Conservation (phyloP, 2,888 invertebrate species). For the Steinernema hermaphroditum region DNA sequence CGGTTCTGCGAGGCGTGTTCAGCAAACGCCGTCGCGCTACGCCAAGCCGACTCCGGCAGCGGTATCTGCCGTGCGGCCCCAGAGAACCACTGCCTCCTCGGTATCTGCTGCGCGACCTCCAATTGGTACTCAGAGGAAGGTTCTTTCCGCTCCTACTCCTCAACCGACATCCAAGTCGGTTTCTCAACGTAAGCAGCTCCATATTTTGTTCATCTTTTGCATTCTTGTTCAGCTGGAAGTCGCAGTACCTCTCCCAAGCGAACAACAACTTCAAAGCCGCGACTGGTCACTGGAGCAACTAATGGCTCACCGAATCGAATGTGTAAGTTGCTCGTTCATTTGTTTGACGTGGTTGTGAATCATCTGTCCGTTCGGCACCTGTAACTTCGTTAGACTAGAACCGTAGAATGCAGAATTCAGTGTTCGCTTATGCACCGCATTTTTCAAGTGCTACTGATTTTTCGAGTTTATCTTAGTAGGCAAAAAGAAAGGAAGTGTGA, state of each 20-base stretch:
- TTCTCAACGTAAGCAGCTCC: conserved; percentile 16
- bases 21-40: conserved; percentile 24
- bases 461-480: conserved; percentile 4
- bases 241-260: conserved; percentile 31
- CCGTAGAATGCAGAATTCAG: not conserved
- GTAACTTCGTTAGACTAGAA: not conserved
- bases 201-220: too few species aligned
- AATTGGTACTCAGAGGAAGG: not conserved
- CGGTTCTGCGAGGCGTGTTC: conserved; percentile 83
- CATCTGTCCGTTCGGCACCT: conserved; percentile 14
- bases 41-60: not conserved
- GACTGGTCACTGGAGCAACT: conserved; percentile 11
- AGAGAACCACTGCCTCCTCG: not conserved
- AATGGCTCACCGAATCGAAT: conserved; percentile 3
- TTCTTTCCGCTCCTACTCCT: conserved; percentile 16
- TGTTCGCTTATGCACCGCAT: not conserved
- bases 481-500: conserved; percentile 18
- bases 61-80: not conserved
- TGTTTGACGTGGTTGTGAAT: not conserved
- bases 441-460: not conserved
- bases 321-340: not conserved
- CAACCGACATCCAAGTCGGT: not conserved
- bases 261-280: not conserved
- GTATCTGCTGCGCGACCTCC: not conserved
- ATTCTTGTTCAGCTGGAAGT: conserved; percentile 35